Evolutionary conservation across 2,113 vertebrate species (phyloP).

Genomic region (Apistogramma diplotaenia): DNA sequence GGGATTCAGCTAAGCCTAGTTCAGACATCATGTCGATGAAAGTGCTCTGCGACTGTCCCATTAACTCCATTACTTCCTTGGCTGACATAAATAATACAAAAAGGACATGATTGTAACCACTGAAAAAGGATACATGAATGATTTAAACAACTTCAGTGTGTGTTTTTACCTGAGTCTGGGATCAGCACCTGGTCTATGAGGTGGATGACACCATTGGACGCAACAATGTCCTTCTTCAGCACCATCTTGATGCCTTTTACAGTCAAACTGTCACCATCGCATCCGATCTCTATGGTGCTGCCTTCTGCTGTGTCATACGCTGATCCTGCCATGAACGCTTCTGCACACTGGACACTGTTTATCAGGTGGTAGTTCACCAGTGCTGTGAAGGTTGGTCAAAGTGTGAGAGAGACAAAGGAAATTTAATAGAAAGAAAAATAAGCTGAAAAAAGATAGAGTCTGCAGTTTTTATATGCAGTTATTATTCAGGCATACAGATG

Average conservation of each 20-base stretch:
- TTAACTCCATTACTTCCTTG: constrained; percentile 88
- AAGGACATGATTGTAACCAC: background rate
- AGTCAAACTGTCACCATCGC: constrained; percentile 90
- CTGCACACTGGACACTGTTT: constrained; percentile 90
- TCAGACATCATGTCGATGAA: constrained; percentile 86
- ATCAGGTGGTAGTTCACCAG: constrained; percentile 91
- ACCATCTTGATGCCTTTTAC: constrained; percentile 96
- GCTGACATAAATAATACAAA: constrained; percentile 65
- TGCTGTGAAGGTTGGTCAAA: constrained; percentile 70
- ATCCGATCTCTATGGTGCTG: constrained; percentile 86
- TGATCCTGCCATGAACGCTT: constrained; percentile 89
- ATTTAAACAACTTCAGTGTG: background rate
- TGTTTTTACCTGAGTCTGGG: constrained; percentile 88
- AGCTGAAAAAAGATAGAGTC: background rate
- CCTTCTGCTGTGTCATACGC: constrained; percentile 89
- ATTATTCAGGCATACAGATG: background rate
- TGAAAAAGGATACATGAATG: background rate
- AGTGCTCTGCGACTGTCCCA: constrained; percentile 81
- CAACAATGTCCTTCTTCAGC: constrained; percentile 92
- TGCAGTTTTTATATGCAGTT: background rate
- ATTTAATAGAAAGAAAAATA: background rate
- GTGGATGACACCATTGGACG: constrained; percentile 94
- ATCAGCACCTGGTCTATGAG: constrained; percentile 89
- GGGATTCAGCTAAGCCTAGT: constrained; percentile 80
- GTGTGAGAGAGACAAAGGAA: background rate